Evolutionary conservation across 2,888 invertebrate species (phyloP).

Genomic region (Chironomus riparius): DNA sequence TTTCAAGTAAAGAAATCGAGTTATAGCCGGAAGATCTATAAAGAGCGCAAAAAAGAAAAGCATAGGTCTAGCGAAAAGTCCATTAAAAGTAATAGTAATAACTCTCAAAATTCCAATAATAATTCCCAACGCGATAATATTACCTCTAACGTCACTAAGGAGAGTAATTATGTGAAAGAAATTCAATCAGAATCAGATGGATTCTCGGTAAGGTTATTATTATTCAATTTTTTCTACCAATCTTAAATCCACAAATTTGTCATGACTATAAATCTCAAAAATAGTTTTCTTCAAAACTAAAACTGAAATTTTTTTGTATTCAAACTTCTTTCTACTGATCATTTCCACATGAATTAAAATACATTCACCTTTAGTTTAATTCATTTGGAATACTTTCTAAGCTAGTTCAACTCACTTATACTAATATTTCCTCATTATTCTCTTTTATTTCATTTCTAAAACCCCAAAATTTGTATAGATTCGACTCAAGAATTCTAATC

Average conservation of each 20-base stretch:
- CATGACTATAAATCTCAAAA: not conserved
- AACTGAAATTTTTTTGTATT: too few relatives aligned
- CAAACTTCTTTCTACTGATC: too few relatives aligned
- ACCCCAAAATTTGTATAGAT: slow-evolving; percentile 37
- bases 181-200: slow-evolving; percentile 54
- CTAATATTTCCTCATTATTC: not conserved
- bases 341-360: too few relatives aligned
- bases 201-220: slow-evolving; percentile 53
- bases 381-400: too few relatives aligned
- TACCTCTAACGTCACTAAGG: slow-evolving; percentile 32
- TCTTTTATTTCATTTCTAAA: not conserved
- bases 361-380: too few relatives aligned
- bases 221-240: slow-evolving; percentile 36
- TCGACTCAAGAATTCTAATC: slow-evolving; percentile 50
- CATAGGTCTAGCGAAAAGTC: slow-evolving; percentile 38
- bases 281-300: too few relatives aligned
- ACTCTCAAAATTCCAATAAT: slow-evolving; percentile 31
- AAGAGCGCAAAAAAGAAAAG: slow-evolving; percentile 53
- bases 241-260: not conserved
- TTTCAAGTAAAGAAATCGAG: slow-evolving; percentile 95
- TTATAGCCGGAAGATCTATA: slow-evolving; percentile 79
- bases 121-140: slow-evolving; percentile 23
- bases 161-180: slow-evolving; percentile 51
- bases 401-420: not conserved
- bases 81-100: slow-evolving; percentile 32